A percentile compares a stretch with the other conserved stretches of the same genome.
These are phyloP conservation scores for Sylvia atricapilla DNA, from an alignment of 2,113 vertebrate species.

Conservation along the genomic window DNA sequence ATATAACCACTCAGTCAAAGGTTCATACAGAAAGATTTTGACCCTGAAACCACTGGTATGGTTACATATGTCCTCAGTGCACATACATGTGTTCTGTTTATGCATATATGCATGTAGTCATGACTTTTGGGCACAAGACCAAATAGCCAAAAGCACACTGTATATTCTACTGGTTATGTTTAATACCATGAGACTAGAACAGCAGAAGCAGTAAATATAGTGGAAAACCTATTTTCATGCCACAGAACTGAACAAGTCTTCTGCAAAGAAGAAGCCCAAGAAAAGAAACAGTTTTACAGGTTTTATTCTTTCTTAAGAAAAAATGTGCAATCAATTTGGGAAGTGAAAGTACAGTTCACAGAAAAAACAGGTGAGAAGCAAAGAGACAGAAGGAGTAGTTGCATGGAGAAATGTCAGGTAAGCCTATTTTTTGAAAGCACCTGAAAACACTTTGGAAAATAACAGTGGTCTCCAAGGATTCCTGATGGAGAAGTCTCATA, in stretches of 20 bases:
- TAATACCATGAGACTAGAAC: not conserved
- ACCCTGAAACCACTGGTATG: not conserved
- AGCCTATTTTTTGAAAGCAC: not conserved
- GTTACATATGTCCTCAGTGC: not conserved
- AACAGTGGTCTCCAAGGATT: slow-evolving; percentile 6
- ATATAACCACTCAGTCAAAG: not conserved
- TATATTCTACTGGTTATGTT: not conserved
- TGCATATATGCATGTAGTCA: not conserved
- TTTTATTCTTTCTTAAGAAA: not conserved
- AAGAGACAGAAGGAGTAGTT: not conserved
- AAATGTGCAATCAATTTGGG: not conserved
- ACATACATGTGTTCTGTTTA: not conserved
- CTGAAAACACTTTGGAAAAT: slow-evolving; percentile 41
- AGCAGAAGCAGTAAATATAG: not conserved
- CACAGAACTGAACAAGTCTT: not conserved
- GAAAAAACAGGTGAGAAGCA: not conserved
- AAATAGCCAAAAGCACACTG: not conserved
- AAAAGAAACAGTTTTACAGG: not conserved
- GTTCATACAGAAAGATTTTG: not conserved
- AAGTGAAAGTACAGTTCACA: not conserved
- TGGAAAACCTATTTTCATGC: not conserved
- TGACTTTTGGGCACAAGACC: not conserved
- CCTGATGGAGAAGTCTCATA: slow-evolving; percentile 20
- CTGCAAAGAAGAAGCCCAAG: not conserved
- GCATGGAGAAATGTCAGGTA: not conserved